Conservation (phyloP, 2,797 vertebrate genomes). For the Notolabrus celidotus region DNA sequence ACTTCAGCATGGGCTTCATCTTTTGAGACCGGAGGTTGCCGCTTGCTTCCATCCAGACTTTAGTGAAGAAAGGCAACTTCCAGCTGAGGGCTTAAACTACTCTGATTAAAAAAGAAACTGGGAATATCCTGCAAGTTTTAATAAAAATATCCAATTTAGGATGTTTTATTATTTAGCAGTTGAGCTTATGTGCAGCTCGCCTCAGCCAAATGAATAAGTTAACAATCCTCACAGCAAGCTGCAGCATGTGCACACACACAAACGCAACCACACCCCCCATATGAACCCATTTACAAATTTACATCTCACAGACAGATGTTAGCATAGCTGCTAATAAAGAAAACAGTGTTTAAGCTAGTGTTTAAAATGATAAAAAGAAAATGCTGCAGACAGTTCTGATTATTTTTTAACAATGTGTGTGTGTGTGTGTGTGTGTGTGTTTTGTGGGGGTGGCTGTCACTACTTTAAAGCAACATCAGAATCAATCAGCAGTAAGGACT, state of each 20-base stretch:
- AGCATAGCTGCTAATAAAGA: conserved; percentile 27
- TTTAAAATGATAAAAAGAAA: conserved; percentile 56
- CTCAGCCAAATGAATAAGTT: conserved; percentile 53
- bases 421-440: conserved; percentile 1
- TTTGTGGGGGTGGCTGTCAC: not conserved
- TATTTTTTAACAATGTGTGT: conserved; percentile 12
- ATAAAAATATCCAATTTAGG: conserved; percentile 10
- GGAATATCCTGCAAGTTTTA: conserved; percentile 19
- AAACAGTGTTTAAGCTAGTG: conserved; percentile 33
- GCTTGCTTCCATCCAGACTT: no score
- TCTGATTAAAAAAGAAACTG: not conserved
- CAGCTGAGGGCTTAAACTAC: conserved; percentile 18
- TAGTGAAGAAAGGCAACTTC: not conserved
- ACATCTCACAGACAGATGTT: conserved; percentile 22
- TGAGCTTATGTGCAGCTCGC: conserved; percentile 41
- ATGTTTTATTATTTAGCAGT: conserved; percentile 51
- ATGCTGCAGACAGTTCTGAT: conserved; percentile 20
- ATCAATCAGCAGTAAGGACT: conserved; percentile 48
- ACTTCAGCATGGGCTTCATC: no score
- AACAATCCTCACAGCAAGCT: conserved; percentile 34
- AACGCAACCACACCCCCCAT: conserved; percentile 17
- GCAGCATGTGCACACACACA: conserved; percentile 5
- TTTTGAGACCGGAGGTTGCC: no score
- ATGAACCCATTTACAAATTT: not conserved
- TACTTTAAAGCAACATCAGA: conserved; percentile 34